Base-by-base conservation (phyloP, 2,888 invertebrate species). In the Tenthredo mesomela region DNA sequence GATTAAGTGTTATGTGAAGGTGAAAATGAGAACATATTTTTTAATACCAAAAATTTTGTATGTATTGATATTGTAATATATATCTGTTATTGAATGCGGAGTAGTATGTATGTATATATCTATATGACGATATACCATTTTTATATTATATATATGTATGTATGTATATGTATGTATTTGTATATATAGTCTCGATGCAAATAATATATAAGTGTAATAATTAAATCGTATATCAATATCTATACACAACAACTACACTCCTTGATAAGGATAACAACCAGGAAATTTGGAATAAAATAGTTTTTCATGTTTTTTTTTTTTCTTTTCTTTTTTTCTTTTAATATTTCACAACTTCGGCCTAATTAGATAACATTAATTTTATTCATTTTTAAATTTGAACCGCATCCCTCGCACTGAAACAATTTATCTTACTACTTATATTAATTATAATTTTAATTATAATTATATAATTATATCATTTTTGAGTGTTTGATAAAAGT, bases 221-320 rank as follows among this genome's bases (percentile, higher is more conserved):
- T 47, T 33, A 61, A 80, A 80, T 80, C 77, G 77, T 77, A 80
- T 80, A 80, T 80, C 37, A 80, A 80, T 80, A 77, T 78, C 80
- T 80, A 80, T 80, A 80, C 80, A 80, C 80, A 80, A 80, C 80
- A 80, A 80, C 65, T 80, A 80, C 65, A 80, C 80, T 80, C 80
- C 80, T 80, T 80, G 80, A 80, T 80, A 80, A 80, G 80, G 80
- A 80, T 80, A 80, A 80, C 80, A 80, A 80, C 21, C 40, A 80
- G 80, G 80, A 80, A 61, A 61, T 40, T 80, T 65, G 61, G 61
- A 61, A 58, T 80, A 80, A 80, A 80, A 80, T 61, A 80, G n/a
- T 77, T 77, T 9, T 77, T 18, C 15, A 18, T 29, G 18, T 25
- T 12, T 29, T 18, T 12, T 75, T 15, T 54, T 33, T 54, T 25